Percentiles rank a stretch among this genome's conserved stretches.
These are phyloP conservation scores for Tethea ocularis DNA, from an alignment of 2,888 invertebrate species.

Conservation along the genomic window DNA sequence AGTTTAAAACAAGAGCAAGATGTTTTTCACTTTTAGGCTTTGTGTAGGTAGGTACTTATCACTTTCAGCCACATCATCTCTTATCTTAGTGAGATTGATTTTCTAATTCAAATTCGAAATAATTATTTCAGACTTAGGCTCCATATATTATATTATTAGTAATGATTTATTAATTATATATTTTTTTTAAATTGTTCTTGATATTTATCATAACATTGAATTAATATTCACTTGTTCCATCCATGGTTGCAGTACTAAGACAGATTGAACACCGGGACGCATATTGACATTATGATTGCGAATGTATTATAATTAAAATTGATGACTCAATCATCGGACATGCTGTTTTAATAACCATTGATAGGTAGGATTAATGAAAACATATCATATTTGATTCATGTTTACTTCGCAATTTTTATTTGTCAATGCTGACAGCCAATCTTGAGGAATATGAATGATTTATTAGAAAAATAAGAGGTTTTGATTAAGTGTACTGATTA, in stretches of 20 bases:
- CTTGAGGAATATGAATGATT: constrained; percentile 54
- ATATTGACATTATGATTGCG: constrained; percentile 20
- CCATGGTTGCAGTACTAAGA: constrained; percentile 6
- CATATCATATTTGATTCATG: constrained; percentile 58
- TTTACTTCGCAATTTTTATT: constrained; percentile 62
- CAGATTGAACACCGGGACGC: constrained; percentile 6
- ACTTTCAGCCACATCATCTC: no score
- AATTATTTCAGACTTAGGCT: no score
- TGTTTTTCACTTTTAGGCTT: no score
- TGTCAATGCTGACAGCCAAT: constrained; percentile 68
- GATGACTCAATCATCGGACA: constrained; percentile 61
- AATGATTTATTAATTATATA: no score
- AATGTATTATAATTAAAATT: constrained; percentile 65
- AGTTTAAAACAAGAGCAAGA: no score
- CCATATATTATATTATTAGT: no score
- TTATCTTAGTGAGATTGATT: no score
- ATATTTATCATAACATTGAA: constrained; percentile 9
- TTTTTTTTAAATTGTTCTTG: no score
- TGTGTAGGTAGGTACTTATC: no score
- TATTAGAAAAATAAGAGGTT: constrained; percentile 45
- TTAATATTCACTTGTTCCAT: constrained; percentile 5
- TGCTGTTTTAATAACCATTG: constrained; percentile 49
- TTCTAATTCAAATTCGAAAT: no score
- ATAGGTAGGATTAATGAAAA: constrained; percentile 53
- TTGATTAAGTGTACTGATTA: constrained; percentile 27